Evolutionary conservation across 2,888 invertebrate species (phyloP).

Genomic region (Pterostichus niger): DNA sequence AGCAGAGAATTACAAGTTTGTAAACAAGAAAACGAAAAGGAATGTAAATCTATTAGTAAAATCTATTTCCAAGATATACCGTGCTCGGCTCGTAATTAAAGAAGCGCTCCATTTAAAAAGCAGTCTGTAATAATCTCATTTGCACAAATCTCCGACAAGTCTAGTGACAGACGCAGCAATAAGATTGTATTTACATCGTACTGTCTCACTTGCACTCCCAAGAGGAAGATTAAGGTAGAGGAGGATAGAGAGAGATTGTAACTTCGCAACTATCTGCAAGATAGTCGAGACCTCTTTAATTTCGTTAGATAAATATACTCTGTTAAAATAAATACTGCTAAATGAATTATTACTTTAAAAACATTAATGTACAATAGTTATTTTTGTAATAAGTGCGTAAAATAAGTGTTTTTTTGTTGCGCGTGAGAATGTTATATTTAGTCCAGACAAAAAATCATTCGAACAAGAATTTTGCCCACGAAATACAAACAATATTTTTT

Average conservation of each 20-base stretch:
- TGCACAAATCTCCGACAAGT: constrained; percentile 62
- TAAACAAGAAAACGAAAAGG: constrained; percentile 10
- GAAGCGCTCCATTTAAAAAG: constrained; percentile 68
- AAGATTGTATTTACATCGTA: constrained; percentile 57
- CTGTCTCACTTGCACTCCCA: not conserved
- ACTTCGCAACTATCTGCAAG: constrained; percentile 22
- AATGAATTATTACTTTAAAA: too few species aligned
- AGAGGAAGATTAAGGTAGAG: not conserved
- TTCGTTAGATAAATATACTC: too few species aligned
- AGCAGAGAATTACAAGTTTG: constrained; percentile 10
- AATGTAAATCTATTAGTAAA: constrained; percentile 48
- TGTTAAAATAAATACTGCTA: too few species aligned
- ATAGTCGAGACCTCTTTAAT: too few species aligned
- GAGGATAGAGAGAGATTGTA: not conserved
- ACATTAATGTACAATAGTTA: too few species aligned
- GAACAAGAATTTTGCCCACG: too few species aligned
- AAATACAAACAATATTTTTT: too few species aligned
- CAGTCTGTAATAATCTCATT: constrained; percentile 70
- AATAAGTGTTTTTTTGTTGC: too few species aligned
- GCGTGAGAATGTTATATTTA: too few species aligned
- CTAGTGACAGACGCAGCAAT: constrained; percentile 56
- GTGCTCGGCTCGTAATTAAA: constrained; percentile 48
- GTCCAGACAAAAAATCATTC: too few species aligned
- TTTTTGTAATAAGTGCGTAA: too few species aligned
- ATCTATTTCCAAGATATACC: constrained; percentile 38